Evolutionary conservation across 2,888 invertebrate species (phyloP).

Genomic region (Geotrupes spiniger): DNA sequence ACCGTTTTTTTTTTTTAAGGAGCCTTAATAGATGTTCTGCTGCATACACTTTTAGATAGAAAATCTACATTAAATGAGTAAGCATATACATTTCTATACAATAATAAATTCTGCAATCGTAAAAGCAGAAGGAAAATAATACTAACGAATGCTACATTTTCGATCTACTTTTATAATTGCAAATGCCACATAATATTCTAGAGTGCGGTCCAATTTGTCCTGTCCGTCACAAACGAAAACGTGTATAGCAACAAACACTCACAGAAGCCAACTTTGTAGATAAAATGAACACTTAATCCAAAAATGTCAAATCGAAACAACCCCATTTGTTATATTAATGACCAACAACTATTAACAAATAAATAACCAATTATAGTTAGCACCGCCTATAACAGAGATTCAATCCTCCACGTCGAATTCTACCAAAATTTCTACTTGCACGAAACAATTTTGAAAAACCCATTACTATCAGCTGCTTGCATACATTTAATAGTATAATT

Average conservation of each 20-base stretch:
- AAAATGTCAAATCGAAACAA: constrained; percentile 18
- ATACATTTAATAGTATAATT: no score
- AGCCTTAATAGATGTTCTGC: constrained; percentile 18
- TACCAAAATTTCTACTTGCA: neutral
- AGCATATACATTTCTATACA: constrained; percentile 21
- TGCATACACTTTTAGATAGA: constrained; percentile 17
- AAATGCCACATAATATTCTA: constrained; percentile 10
- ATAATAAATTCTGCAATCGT: constrained; percentile 9
- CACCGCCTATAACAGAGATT: constrained; percentile 23
- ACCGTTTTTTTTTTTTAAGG: constrained; percentile 5
- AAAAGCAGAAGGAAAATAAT: neutral
- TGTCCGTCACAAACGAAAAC: constrained; percentile 14
- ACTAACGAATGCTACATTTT: neutral
- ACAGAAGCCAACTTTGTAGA: constrained; percentile 19
- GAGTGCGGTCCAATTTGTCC: constrained; percentile 22
- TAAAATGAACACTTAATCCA: constrained; percentile 14
- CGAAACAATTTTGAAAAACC: neutral
- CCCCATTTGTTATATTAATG: constrained; percentile 16
- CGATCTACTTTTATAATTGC: constrained; percentile 2
- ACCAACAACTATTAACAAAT: constrained; percentile 23
- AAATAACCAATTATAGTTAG: constrained; percentile 21
- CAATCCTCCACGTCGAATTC: neutral
- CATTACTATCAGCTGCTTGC: no score
- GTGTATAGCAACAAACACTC: constrained; percentile 22
- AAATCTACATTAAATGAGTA: constrained; percentile 22